These are phyloP conservation scores for Acleris sparsana DNA, from an alignment of 2,888 invertebrate genomes.

Conservation along the genomic window DNA sequence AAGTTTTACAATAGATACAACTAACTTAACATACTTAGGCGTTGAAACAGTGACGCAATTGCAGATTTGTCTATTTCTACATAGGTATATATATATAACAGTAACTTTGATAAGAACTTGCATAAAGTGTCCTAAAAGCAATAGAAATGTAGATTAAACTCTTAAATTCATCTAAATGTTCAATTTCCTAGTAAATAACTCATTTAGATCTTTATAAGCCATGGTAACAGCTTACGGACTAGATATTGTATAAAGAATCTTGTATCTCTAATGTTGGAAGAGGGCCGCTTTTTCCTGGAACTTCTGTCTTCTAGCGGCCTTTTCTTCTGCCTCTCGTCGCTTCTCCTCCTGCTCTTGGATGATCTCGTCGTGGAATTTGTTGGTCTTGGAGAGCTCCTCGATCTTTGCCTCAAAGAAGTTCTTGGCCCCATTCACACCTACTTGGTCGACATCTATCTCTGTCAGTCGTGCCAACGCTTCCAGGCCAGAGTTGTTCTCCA, in stretches of 20 bases:
- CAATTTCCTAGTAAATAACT: constrained; percentile 25
- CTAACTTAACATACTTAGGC: constrained; percentile 33
- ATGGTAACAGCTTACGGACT: constrained; percentile 81
- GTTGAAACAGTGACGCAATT: constrained; percentile 3
- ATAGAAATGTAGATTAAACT: constrained; percentile 28
- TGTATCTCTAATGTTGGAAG: constrained; percentile 81
- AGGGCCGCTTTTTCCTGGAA: constrained; percentile 95
- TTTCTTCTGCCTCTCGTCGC: constrained; percentile 92
- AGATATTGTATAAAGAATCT: constrained; percentile 58
- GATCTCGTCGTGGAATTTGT: constrained; percentile 96
- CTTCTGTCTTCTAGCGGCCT: constrained; percentile 89
- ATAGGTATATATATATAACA: too few species aligned
- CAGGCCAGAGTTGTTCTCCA: constrained; percentile 93
- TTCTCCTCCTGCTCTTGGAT: constrained; percentile 95
- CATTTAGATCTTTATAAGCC: constrained; percentile 50
- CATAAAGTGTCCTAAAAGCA: constrained; percentile 26
- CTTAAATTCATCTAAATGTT: constrained; percentile 29
- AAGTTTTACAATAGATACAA: constrained; percentile 17
- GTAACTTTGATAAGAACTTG: constrained; percentile 3
- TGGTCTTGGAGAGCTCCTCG: constrained; percentile 90
- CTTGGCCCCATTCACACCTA: constrained; percentile 97
- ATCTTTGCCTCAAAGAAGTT: constrained; percentile 98
- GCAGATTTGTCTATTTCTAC: constrained; percentile 11
- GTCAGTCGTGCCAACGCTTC: constrained; percentile 93
- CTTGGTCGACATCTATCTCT: constrained; percentile 96